Evolutionary conservation across 2,797 vertebrate genomes (phyloP).

Genomic region (Sciurus carolinensis): DNA sequence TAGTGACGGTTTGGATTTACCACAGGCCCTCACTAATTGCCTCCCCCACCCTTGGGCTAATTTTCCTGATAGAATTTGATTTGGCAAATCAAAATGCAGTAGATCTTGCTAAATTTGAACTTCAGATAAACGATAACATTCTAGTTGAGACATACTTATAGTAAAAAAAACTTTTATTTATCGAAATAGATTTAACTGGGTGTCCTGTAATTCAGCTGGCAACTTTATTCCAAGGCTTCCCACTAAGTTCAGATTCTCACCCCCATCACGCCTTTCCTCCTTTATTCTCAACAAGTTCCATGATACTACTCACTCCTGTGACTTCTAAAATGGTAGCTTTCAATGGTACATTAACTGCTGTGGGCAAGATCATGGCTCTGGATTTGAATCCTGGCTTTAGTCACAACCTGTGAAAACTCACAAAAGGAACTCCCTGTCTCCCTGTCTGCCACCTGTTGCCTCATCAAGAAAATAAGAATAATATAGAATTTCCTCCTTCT

Average conservation of each 20-base stretch:
- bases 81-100: constrained; percentile 52
- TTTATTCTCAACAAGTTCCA: background rate
- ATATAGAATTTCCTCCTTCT: background rate
- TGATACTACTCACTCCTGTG: background rate
- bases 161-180: background rate
- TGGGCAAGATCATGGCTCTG: background rate
- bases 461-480: background rate
- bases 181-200: constrained; percentile 52
- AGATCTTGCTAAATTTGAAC: background rate
- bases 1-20: constrained; percentile 17
- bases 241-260: background rate
- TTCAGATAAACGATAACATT: constrained; percentile 26
- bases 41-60: background rate
- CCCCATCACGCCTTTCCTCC: background rate
- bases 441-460: background rate
- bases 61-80: background rate
- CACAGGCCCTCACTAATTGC: background rate
- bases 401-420: background rate
- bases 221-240: background rate
- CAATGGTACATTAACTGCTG: background rate
- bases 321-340: constrained; percentile 8
- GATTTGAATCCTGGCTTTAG: background rate
- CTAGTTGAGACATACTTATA: background rate
- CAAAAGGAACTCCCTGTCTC: background rate
- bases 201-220: background rate